Evolutionary conservation across 2,888 invertebrate genomes (phyloP).

Genomic region (Lepidochitona cinerea): DNA sequence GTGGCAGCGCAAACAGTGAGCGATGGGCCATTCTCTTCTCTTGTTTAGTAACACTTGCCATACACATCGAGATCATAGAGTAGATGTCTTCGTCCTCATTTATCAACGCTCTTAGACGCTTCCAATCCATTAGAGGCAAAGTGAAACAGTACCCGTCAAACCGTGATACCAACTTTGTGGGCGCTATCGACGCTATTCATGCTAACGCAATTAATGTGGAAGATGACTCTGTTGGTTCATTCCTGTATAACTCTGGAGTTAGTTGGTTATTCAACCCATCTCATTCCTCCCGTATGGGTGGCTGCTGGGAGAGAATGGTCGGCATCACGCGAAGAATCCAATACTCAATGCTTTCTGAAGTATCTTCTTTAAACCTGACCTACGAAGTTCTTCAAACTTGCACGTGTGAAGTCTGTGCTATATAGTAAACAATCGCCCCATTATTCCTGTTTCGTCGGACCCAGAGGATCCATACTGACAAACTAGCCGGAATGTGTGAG

Average conservation of each 20-base stretch:
- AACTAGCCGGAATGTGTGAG: too few species aligned
- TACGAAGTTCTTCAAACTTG: slow-evolving; percentile 23
- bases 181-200: not conserved
- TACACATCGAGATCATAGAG: slow-evolving; percentile 15
- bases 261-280: slow-evolving; percentile 28
- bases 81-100: slow-evolving; percentile 6
- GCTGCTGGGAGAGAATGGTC: slow-evolving; percentile 27
- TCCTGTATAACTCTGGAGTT: not conserved
- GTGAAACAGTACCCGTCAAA: slow-evolving; percentile 1
- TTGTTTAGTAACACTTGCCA: slow-evolving; percentile 11
- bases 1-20: not conserved
- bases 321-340: slow-evolving; percentile 16
- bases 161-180: slow-evolving; percentile 6
- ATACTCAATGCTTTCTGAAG: not conserved
- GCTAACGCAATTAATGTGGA: not conserved
- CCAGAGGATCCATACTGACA: slow-evolving; percentile 8
- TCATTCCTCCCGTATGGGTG: slow-evolving; percentile 24
- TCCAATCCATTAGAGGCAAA: slow-evolving; percentile 4
- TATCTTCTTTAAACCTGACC: slow-evolving; percentile 1
- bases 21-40: slow-evolving; percentile 17
- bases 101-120: slow-evolving; percentile 14
- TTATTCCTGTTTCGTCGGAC: slow-evolving; percentile 14
- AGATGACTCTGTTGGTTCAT: slow-evolving; percentile 3
- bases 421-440: slow-evolving; percentile 23
- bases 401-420: slow-evolving; percentile 27